Evolutionary conservation across 2,888 invertebrate species (phyloP), one percentile per base, ranked within the genome.

Genomic region (Pomacea canaliculata): DNA sequence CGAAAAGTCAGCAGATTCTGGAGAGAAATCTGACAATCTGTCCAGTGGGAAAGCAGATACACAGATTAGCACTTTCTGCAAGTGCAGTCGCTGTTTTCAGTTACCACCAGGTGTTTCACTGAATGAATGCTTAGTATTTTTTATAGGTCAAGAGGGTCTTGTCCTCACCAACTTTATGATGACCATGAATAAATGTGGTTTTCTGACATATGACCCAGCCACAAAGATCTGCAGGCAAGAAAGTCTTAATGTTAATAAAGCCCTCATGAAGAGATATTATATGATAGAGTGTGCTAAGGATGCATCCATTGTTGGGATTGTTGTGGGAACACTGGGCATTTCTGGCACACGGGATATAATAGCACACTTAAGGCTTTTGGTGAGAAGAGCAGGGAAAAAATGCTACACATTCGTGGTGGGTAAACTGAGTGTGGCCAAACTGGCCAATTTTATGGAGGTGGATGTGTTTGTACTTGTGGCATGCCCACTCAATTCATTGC

Each of bases 401-500:
- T 94, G 94, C 81, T 98, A 98, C 88, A 94, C 96, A 69, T 94
- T 99, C 76, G 96, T 96, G 48, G 96, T 99, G 74, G 99, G 98
- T 9, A 97, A 97, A 90, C 95, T 97, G 7, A 98, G 97, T 92
- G 95, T 96, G 18, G 95, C 96, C 0, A 99, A 99, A 91, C 92
- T 99, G 79, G 97, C 97, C 0, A 99, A 99, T 92, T 97, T 98
- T 90, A 94, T 95, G 76, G 96, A 96, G 76, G 89, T 99, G 81
- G 98, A 99, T 87, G 94, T 96, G 67, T 99, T 96, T 91, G 96
- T 98, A 0, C 93, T 96, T 86, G 94, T 99, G 73, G 95, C 97
- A 0, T 99, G 99, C 89, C 94, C 97, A 4, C 96, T 97, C 91
- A 97, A 96, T 87, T 94, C 95, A 27, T 83, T 93, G 81, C 92